Evolutionary conservation across 2,888 invertebrate genomes (phyloP).

Genomic region (Andrena praecox): DNA sequence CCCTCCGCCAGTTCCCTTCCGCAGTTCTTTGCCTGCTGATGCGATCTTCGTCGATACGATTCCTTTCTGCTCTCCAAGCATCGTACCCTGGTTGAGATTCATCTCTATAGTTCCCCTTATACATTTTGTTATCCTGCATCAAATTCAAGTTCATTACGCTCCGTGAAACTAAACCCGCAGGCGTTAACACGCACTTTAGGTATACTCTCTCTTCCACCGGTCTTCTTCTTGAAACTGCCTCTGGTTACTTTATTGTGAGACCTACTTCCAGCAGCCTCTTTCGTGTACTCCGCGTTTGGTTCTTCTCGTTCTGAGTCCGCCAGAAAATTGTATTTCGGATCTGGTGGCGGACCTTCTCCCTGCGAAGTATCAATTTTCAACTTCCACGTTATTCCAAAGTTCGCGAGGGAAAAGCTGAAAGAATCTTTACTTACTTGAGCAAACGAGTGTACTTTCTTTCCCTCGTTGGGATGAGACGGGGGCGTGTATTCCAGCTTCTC

Average conservation of each 20-base stretch:
- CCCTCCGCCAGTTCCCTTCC: constrained; percentile 85
- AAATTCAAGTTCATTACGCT: background rate
- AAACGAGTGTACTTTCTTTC: constrained; percentile 79
- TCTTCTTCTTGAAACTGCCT: constrained; percentile 71
- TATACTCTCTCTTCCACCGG: constrained; percentile 71
- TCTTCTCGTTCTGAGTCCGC: constrained; percentile 84
- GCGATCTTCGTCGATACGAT: constrained; percentile 84
- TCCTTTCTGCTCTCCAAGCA: constrained; percentile 85
- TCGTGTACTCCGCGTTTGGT: constrained; percentile 59
- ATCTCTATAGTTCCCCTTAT: constrained; percentile 70
- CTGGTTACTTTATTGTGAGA: constrained; percentile 71
- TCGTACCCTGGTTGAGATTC: constrained; percentile 82
- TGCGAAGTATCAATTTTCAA: constrained; percentile 56
- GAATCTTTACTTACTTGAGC: constrained; percentile 71
- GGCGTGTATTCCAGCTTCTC: constrained; percentile 71
- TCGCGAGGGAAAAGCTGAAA: too few relatives aligned
- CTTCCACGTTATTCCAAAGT: background rate
- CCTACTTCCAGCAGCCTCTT: constrained; percentile 73
- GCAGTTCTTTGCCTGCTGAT: constrained; percentile 84
- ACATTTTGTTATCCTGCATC: constrained; percentile 60
- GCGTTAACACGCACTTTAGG: constrained; percentile 67
- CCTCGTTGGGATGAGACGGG: constrained; percentile 74
- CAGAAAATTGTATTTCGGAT: constrained; percentile 85
- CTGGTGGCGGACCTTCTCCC: constrained; percentile 85
- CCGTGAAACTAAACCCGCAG: background rate